Base-by-base conservation (phyloP, 2,113 vertebrate genomes). In the Felis chaus region DNA sequence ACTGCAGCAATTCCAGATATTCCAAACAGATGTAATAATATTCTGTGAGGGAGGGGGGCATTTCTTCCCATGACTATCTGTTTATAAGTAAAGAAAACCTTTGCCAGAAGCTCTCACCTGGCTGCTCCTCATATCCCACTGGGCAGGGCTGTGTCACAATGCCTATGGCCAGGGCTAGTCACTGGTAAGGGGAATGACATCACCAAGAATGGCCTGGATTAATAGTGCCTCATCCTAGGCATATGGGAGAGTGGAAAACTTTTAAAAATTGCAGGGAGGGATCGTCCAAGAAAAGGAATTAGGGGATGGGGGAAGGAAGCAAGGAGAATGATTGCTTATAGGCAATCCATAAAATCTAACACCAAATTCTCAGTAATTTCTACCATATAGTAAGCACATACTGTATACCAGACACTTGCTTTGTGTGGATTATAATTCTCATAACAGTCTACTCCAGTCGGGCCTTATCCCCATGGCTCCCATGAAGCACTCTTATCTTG, bases 251-350 rank as follows among this genome's bases (percentile, higher is more conserved):
- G 19, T 88, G 8, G 12, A 61, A 79, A 89, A 76, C 12, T 18
- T 74, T 55, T 55, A 57, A 11, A 66, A n/a, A 55, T 31, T 53
- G 31, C 5, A 13, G 25, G 3, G 9, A 45, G 25, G 9, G 9
- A 14, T 66, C 53, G 7, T 18, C 45, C n/a, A 69, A 79, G 41
- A 76, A 88, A 92, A 63, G 39, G 33, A 57, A 96, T 12, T 21
- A 50, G 11, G 21, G 36, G 8, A 0, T 29, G 1, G 31, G 5
- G 0, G 23, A 11, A 74, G 14, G 65, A 14, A 6, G 45, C 41
- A 53, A 74, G 91, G 82, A 92, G 25, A 80, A 73, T 36, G 48
- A 27, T 16, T 95, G 27, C 66, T 31, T 31, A 63, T 23, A 41
- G 39, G 45, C 13, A 84, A 95, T 6, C 41, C 63, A 63, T 18